A percentile compares a stretch with the other conserved stretches of the same genome.
Conservation (phyloP, 2,888 invertebrate genomes). For the Beris chalybata region DNA sequence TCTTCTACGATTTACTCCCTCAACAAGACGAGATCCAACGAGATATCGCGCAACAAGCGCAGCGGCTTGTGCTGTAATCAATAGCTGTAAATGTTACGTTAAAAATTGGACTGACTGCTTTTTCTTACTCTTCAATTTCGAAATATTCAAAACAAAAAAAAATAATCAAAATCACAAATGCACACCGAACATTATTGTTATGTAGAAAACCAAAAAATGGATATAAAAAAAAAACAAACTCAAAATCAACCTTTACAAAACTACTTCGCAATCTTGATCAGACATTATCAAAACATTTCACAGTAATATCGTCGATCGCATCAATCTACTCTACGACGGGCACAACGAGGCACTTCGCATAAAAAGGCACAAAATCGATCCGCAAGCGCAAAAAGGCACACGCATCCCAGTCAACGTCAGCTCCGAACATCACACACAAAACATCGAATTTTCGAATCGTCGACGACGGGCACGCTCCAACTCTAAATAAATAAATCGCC, state of each 20-base stretch:
- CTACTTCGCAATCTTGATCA: slow-evolving; percentile 41
- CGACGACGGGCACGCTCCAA: slow-evolving; percentile 8
- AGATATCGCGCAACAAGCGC: too few species aligned
- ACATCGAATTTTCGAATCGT: neutral
- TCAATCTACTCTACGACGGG: neutral
- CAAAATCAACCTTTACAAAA: neutral
- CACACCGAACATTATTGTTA: slow-evolving; percentile 2
- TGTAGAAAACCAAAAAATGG: neutral
- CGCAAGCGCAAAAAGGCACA: too few species aligned
- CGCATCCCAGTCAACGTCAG: too few species aligned
- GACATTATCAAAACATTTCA: slow-evolving; percentile 45
- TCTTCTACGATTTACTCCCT: too few species aligned
- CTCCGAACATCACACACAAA: too few species aligned
- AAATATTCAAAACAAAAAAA: neutral
- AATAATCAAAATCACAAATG: neutral
- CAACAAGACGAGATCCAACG: too few species aligned
- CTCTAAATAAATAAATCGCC: neutral
- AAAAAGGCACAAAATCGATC: too few species aligned
- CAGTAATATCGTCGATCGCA: slow-evolving; percentile 43
- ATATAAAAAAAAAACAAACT: slow-evolving; percentile 3
- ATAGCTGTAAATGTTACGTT: too few species aligned
- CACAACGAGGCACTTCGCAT: too few species aligned
- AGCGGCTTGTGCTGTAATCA: too few species aligned
- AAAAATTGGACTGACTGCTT: neutral
- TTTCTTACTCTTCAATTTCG: neutral